Conservation (phyloP, 2,888 invertebrate species). For the Theodoxus fluviatilis region DNA sequence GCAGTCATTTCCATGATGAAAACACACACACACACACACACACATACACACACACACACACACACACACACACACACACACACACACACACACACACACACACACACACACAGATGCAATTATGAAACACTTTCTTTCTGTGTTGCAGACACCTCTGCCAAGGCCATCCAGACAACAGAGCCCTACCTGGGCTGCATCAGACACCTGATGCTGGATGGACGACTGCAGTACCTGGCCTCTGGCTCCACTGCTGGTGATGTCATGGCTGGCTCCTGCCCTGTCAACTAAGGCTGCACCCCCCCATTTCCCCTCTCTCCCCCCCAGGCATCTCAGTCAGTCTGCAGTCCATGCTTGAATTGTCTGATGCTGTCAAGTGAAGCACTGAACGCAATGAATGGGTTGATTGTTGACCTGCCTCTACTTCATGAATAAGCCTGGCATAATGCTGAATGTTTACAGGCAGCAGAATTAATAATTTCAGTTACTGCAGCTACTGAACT, state of each 20-base stretch:
- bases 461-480: no score
- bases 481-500: no score
- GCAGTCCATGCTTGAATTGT: no score
- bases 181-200: slow-evolving; percentile 88
- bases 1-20: background rate
- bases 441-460: no score
- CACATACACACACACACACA: background rate
- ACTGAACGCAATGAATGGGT: no score
- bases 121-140: background rate
- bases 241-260: slow-evolving; percentile 77
- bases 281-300: no score
- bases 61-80: background rate
- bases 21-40: background rate
- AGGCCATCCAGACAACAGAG: slow-evolving; percentile 76
- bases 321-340: no score
- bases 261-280: slow-evolving; percentile 80
- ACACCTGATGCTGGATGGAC: slow-evolving; percentile 78
- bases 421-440: no score
- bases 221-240: slow-evolving; percentile 85
- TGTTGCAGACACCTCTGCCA: slow-evolving; percentile 45
- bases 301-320: no score
- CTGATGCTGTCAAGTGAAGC: no score
- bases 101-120: background rate
- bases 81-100: background rate
- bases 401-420: no score